phyloP scores from a whole-genome alignment of 1,140 invertebrate species.

The Coelopa frigida region DNA sequence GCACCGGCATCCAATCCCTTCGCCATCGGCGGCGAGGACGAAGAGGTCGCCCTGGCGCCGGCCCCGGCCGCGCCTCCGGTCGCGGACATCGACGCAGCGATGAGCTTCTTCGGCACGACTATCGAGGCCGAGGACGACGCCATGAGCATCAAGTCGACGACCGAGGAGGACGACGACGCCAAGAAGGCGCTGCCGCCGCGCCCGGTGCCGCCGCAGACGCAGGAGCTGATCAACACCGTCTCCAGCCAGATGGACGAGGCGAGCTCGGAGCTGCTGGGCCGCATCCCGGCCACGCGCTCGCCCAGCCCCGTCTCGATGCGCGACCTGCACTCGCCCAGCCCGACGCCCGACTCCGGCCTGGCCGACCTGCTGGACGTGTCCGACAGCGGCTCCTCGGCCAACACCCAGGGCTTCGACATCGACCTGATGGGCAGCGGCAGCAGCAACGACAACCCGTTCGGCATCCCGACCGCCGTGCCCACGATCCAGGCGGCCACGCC shows the following conservation, averaged over 20 bases:
- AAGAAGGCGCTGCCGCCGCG: slow-evolving; percentile 47
- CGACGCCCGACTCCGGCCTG: slow-evolving; percentile 61
- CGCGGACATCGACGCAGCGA: slow-evolving; percentile 28
- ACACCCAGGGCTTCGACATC: slow-evolving; percentile 27
- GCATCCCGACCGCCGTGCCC: slow-evolving; percentile 31
- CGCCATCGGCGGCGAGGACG: slow-evolving; percentile 46
- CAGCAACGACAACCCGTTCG: slow-evolving; percentile 37
- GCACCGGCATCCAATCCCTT: slow-evolving; percentile 52
- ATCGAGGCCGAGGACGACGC: slow-evolving; percentile 37
- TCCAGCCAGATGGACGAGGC: slow-evolving; percentile 84
- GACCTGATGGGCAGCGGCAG: slow-evolving; percentile 22
- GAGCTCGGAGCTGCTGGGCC: slow-evolving; percentile 71
- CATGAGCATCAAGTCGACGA: slow-evolving; percentile 31
- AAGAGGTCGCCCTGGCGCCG: slow-evolving; percentile 23
- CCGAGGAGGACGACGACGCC: slow-evolving; percentile 34
- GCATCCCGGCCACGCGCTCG: slow-evolving; percentile 71
- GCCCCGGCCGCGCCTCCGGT: slow-evolving; percentile 19
- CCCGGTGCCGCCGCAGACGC: slow-evolving; percentile 61
- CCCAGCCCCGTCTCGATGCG: slow-evolving; percentile 74
- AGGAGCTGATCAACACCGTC: slow-evolving; percentile 76
- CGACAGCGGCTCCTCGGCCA: slow-evolving; percentile 31
- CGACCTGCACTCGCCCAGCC: slow-evolving; percentile 72
- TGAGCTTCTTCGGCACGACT: slow-evolving; percentile 37
- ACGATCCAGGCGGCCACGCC: slow-evolving; percentile 29
- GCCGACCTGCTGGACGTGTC: slow-evolving; percentile 59